These are phyloP conservation scores for Onychomys arenicola DNA, from an alignment of 2,797 vertebrate genomes.

Conservation along the genomic window DNA sequence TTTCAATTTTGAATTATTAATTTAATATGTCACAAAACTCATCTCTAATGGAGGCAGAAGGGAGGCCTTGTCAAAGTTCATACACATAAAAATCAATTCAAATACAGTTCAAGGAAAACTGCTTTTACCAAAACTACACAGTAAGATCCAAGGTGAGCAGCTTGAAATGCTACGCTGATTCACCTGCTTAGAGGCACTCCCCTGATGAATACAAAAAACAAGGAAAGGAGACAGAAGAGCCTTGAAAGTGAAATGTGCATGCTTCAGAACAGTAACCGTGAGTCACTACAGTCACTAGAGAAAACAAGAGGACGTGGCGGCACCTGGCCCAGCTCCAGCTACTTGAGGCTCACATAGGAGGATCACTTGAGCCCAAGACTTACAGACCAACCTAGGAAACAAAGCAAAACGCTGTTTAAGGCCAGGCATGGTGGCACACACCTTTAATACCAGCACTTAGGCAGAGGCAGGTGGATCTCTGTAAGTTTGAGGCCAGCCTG, in stretches of 20 bases:
- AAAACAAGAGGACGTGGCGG: background rate
- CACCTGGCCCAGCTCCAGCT: background rate
- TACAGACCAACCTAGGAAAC: background rate
- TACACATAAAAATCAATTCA: conserved; percentile 66
- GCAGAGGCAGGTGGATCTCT: background rate
- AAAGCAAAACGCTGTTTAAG: background rate
- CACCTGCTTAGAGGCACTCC: background rate
- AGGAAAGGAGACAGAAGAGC: background rate
- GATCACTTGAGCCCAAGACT: background rate
- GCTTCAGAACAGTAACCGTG: background rate
- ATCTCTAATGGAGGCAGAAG: conserved; percentile 72
- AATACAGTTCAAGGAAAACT: conserved; percentile 59
- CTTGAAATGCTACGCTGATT: background rate
- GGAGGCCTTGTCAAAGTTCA: conserved; percentile 62
- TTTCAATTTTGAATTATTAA: conserved; percentile 79
- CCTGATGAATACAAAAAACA: background rate
- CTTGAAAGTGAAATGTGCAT: background rate
- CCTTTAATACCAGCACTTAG: background rate
- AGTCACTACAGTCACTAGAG: background rate
- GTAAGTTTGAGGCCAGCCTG: background rate
- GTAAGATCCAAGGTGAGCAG: conserved; percentile 1
- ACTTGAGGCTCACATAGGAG: background rate
- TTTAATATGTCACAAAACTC: conserved; percentile 75
- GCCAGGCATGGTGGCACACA: background rate
- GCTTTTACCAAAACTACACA: conserved; percentile 42